Base-by-base conservation (phyloP, 2,888 invertebrate genomes). In the Cacoxenus indagator region DNA sequence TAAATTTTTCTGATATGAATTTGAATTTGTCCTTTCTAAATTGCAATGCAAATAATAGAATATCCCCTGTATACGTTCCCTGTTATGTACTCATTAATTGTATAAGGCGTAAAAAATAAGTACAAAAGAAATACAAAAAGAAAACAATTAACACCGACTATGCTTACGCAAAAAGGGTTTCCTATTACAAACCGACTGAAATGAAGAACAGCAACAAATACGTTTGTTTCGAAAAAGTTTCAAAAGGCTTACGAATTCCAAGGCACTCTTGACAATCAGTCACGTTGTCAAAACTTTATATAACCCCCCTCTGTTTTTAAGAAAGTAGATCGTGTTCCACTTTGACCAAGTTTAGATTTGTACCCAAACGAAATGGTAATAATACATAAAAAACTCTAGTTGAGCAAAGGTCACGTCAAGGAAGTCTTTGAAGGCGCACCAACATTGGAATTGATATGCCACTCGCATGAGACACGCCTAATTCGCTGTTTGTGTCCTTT, bases 161-260 rank as follows among this genome's bases (percentile, higher is more conserved):
- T 70, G 75, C 79, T 77, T 79, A 82, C 77, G 79, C 76, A 81
- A 83, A 82, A 69, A 76, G 70, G 83, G 80, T 80, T 81, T 80
- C 82, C 78, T 72, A 73, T 80, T 80, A 73, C 80, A 81, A n/a
- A 27, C 64, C 68, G 37, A 37, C 73, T 64, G 48, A 65, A 26
- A 24, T 26, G 68, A 62, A 73, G 68, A 75, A 78, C 75, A 27
- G 5, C n/a, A 31, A 17, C 9, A 59, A 59, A 59, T 11, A 73
- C 69, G 19, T 9, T 65, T 55, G 65, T 48, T 54, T 46, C 19
- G 61, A 62, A 62, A 62, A 62, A 62, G 43, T 62, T 62, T 17
- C 17, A 37, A 57, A 37, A 31, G 37, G 22, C 22, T 61, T 61
- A 17, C 31, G 27, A 61, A 61, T 61, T 19, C 22, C 37, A 61